Percentiles rank a stretch among this genome's conserved stretches.
phyloP scores from a whole-genome alignment of 2,888 invertebrate genomes.

The Pemphredon lugubris region DNA sequence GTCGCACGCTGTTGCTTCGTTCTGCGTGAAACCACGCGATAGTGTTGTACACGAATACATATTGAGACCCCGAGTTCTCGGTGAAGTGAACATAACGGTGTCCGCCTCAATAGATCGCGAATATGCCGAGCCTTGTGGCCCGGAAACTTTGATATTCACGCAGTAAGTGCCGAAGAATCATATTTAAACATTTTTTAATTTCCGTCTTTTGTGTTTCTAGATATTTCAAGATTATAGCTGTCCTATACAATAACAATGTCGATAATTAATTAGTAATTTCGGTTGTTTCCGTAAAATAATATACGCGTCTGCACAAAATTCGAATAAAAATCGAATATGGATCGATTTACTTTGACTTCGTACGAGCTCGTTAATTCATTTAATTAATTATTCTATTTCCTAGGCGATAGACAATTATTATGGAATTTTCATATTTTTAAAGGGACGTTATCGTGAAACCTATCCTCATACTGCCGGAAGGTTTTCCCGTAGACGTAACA shows the following conservation, averaged over 20 bases:
- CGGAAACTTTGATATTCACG: constrained; percentile 80
- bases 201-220: background rate
- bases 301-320: too few relatives aligned
- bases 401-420: background rate
- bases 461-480: constrained; percentile 87
- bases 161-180: constrained; percentile 76
- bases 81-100: constrained; percentile 83
- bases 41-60: constrained; percentile 75
- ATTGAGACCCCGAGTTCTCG: constrained; percentile 76
- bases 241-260: too few relatives aligned
- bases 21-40: constrained; percentile 72
- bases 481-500: constrained; percentile 85
- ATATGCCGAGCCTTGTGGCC: constrained; percentile 81
- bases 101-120: constrained; percentile 81
- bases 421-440: constrained; percentile 18
- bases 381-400: constrained; percentile 3
- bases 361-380: too few relatives aligned
- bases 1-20: constrained; percentile 62
- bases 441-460: constrained; percentile 86
- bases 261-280: too few relatives aligned
- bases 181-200: too few relatives aligned
- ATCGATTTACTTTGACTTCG: too few relatives aligned
- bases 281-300: too few relatives aligned
- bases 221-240: background rate
- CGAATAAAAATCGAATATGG: too few relatives aligned